A percentile compares a stretch with the other conserved stretches of the same genome.
These are phyloP conservation scores for Maniola hyperantus DNA, from an alignment of 2,888 invertebrate species.

Conservation along the genomic window DNA sequence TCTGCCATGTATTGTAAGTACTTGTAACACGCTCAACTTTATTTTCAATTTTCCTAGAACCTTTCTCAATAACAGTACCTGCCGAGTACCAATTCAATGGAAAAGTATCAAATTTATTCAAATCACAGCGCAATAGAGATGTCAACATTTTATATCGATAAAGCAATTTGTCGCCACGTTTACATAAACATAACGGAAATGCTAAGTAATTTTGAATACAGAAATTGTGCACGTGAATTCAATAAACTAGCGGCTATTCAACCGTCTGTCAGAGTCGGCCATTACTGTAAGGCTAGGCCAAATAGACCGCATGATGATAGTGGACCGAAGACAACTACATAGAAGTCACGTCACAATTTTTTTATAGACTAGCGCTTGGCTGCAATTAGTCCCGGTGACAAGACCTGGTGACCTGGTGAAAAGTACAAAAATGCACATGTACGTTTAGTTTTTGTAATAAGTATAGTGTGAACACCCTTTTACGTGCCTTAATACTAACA, in stretches of 20 bases:
- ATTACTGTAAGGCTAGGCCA: slow-evolving; percentile 19
- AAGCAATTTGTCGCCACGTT: slow-evolving; percentile 39
- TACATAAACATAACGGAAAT: slow-evolving; percentile 50
- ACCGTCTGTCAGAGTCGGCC: slow-evolving; percentile 35
- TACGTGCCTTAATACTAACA: too few relatives aligned
- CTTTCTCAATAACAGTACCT: not conserved
- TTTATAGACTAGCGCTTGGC: too few relatives aligned
- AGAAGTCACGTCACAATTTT: too few relatives aligned
- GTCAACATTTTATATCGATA: slow-evolving; percentile 42
- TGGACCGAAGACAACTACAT: not conserved
- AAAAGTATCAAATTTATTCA: slow-evolving; percentile 36
- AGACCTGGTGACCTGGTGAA: too few relatives aligned
- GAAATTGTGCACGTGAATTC: slow-evolving; percentile 33
- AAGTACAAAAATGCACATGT: too few relatives aligned
- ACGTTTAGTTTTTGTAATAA: too few relatives aligned
- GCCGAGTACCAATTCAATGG: slow-evolving; percentile 20
- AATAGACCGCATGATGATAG: not conserved
- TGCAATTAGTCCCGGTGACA: too few relatives aligned
- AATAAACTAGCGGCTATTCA: slow-evolving; percentile 40
- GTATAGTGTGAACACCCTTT: too few relatives aligned
- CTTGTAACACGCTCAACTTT: not conserved
- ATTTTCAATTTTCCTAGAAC: not conserved
- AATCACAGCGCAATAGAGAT: slow-evolving; percentile 41
- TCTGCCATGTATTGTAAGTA: too few relatives aligned
- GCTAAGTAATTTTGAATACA: slow-evolving; percentile 45